Base-by-base conservation (phyloP, 2,113 vertebrate genomes). In the Campylorhamphus procurvoides region DNA sequence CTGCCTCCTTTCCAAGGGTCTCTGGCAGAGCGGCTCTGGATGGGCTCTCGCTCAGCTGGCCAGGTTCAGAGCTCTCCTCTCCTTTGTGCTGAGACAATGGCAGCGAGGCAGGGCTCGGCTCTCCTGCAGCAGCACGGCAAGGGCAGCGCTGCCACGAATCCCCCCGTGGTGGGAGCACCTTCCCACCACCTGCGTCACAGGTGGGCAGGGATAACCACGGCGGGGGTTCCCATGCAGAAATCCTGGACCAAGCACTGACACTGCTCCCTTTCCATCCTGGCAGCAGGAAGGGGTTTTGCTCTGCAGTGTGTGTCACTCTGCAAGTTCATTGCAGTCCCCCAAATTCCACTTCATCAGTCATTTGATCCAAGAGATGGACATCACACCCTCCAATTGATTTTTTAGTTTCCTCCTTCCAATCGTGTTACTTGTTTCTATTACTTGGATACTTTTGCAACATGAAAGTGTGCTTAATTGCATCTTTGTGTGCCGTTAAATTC, bases 1-100 rank as follows among this genome's bases (percentile, higher is more conserved):
- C 95, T 95, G 95, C 91, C 93, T 96, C 77, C 89, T 40, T 95
- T 97, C 84, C 94, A 93, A 94, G 89, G 94, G 87, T 81, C 95
- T 93, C 88, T 88, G 94, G 93, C 96, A 55, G 40, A 39, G 73
- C 14, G 1, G 89, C 16, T 86, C 81, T 92, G 96, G 94, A 86
- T 5, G 74, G 86, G 89, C 94, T 91, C 42, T 84, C 1, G 4
- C 77, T 96, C 94, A 93, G 94, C 92, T 92, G 94, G 86, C 94
- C 95, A 90, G 79, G 91, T 92, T 90, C 76, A 89, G 92, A 86
- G 88, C 94, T 77, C 86, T 95, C 46, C 1, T 63, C 76, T 13
- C 22, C 95, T 97, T 96, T 95, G 95, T 97, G 89, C 83, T 40
- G 23, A 19, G 59, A 95, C 91, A 94, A 94, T 89, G 91, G 75